A percentile compares a stretch with the other conserved stretches of the same genome.
These are phyloP conservation scores for Shargacucullia verbasci DNA, from an alignment of 2,888 invertebrate genomes.

Conservation along the genomic window DNA sequence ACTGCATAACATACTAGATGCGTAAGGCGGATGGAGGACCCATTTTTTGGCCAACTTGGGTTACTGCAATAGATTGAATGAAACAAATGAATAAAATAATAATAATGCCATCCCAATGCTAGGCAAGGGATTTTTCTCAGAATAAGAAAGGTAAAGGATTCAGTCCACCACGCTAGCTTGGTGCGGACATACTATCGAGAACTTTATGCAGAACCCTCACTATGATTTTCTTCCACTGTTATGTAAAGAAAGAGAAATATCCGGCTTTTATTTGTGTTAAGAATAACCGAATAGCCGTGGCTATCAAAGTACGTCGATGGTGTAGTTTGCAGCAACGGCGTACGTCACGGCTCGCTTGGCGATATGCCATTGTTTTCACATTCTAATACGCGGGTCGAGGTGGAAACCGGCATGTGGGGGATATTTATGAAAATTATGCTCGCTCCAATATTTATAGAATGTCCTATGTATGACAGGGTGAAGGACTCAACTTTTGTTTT, in stretches of 20 bases:
- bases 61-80: no score
- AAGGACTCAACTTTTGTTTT: constrained; percentile 39
- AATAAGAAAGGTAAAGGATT: no score
- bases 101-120: no score
- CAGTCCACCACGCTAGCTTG: no score
- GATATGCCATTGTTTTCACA: constrained; percentile 63
- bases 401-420: constrained; percentile 42
- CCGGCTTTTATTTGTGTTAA: constrained; percentile 37
- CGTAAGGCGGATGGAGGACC: no score
- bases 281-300: constrained; percentile 36
- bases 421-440: constrained; percentile 55
- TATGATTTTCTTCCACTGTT: no score
- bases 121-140: no score
- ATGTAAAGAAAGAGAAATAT: constrained; percentile 34
- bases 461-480: constrained; percentile 48
- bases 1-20: no score
- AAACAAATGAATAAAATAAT: no score
- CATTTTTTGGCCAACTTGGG: no score
- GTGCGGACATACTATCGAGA: no score
- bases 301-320: constrained; percentile 38
- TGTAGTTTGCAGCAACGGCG: constrained; percentile 13
- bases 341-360: constrained; percentile 59
- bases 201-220: no score
- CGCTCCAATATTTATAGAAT: constrained; percentile 38
- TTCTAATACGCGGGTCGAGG: constrained; percentile 46